These are phyloP conservation scores for Globodera rostochiensis DNA, from an alignment of 1,140 invertebrate genomes.

Conservation along the genomic window DNA sequence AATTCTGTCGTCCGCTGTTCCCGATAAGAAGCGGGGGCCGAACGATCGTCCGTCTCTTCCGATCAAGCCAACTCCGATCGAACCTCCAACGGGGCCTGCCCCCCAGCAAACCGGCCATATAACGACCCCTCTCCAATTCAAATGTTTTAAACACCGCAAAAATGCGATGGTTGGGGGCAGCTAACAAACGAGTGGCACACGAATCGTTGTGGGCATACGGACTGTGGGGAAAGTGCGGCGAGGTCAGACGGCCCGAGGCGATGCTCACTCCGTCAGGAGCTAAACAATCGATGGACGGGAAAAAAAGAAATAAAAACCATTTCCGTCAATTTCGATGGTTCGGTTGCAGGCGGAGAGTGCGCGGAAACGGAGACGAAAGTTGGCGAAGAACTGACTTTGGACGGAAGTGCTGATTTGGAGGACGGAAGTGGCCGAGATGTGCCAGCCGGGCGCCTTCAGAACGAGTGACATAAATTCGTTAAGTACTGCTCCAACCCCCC, in stretches of 20 bases:
- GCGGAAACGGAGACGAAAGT: slow-evolving; percentile 44
- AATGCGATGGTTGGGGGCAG: slow-evolving; percentile 34
- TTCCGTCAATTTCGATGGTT: slow-evolving; percentile 49
- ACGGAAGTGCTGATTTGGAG: slow-evolving; percentile 54
- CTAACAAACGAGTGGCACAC: slow-evolving; percentile 47
- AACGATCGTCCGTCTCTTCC: slow-evolving; percentile 1
- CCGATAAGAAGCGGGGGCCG: neutral
- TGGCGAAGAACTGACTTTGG: slow-evolving; percentile 43
- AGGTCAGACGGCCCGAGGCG: slow-evolving; percentile 55
- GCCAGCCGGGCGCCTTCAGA: slow-evolving; percentile 19
- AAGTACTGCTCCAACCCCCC: neutral
- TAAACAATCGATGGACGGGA: neutral
- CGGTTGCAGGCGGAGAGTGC: slow-evolving; percentile 58
- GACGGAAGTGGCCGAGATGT: slow-evolving; percentile 25
- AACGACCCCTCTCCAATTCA: slow-evolving; percentile 41
- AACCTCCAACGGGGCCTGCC: slow-evolving; percentile 11
- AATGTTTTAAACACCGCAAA: slow-evolving; percentile 62
- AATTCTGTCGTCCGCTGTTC: slow-evolving; percentile 25
- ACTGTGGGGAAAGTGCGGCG: slow-evolving; percentile 54
- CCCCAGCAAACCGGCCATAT: slow-evolving; percentile 6
- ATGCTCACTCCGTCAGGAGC: slow-evolving; percentile 32
- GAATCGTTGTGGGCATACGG: slow-evolving; percentile 50
- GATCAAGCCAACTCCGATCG: slow-evolving; percentile 11
- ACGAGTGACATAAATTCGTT: neutral
- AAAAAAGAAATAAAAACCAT: neutral